Conservation (phyloP, 2,113 vertebrate genomes). For the Vidua chalybeata region DNA sequence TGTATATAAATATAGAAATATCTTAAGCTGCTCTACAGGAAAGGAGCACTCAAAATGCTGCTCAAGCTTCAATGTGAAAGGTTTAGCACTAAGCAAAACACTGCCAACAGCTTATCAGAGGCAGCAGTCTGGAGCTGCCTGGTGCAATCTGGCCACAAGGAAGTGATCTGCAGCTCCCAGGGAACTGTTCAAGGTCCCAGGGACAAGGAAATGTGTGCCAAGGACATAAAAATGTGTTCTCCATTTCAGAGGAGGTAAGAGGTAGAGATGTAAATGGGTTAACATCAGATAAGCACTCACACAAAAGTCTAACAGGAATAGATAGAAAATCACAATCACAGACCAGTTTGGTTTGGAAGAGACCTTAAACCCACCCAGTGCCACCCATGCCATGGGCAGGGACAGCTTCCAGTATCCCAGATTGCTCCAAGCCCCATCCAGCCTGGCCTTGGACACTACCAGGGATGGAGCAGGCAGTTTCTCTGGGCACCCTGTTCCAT, state of each 20-base stretch:
- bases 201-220: background rate
- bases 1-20: background rate
- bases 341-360: background rate
- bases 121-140: background rate
- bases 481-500: background rate
- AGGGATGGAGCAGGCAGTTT: background rate
- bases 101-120: background rate
- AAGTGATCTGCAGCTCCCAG: background rate
- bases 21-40: background rate
- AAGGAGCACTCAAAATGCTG: background rate
- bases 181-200: background rate
- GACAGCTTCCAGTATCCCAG: background rate
- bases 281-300: background rate
- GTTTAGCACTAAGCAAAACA: background rate
- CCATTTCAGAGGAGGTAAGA: background rate
- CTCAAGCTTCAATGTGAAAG: background rate
- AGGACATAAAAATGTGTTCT: background rate
- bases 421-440: rapidly evolving
- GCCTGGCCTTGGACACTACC: rapidly evolving
- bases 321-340: background rate
- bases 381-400: background rate
- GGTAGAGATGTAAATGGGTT: background rate
- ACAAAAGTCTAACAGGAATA: background rate
- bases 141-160: background rate
- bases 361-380: rapidly evolving